Base-by-base conservation (phyloP, 2,888 invertebrate genomes). In the Parnassius orleans region DNA sequence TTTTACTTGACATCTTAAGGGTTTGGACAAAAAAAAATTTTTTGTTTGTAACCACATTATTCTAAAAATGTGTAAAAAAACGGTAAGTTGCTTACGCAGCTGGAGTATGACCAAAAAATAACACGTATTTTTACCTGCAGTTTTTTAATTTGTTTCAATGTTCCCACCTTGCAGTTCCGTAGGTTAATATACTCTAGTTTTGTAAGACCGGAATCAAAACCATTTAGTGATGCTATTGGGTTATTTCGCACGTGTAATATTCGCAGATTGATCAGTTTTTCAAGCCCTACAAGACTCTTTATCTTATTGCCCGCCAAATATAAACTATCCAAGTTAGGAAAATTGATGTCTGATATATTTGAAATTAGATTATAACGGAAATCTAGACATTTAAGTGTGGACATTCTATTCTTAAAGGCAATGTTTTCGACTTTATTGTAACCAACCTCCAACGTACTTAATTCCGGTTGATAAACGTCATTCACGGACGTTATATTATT, bases 271-370 rank as follows among this genome's bases (percentile, higher is more conserved):
- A 78, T 75, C 69, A 96, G 86, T 50, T 80, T 86, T 14, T 93
- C 91, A n/a, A 96, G 70, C 3, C 94, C 94, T 50, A 92, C 87
- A n/a, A 96, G 74, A 19, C 77, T 85, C 0, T 87, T 87, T 55
- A 97, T 93, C 48, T 94, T 94, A 80, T 97, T 97, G 59, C 95
- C 94, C 54, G 95, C 95, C 63, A 97, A 81, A 79, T 96, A 97
- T 1, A 98, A 84, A 69, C 95, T 95, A 71, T 95, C 94, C 66
- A 97, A 68, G 43, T 80, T 85, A 0, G 86, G 81, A 53, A 93
- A 93, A 65, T 92, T 81, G 1, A 88, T 74, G 55, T 92, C 86
- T 0, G 77, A 70, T 1, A 93, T 80, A 24, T 92, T 91, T 9
- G 78, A 75, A n/a, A 90, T 80, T 2, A 79, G 66, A 72, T 94